phyloP scores from a whole-genome alignment of 2,797 vertebrate genomes.

The Cercopithecus diana region DNA sequence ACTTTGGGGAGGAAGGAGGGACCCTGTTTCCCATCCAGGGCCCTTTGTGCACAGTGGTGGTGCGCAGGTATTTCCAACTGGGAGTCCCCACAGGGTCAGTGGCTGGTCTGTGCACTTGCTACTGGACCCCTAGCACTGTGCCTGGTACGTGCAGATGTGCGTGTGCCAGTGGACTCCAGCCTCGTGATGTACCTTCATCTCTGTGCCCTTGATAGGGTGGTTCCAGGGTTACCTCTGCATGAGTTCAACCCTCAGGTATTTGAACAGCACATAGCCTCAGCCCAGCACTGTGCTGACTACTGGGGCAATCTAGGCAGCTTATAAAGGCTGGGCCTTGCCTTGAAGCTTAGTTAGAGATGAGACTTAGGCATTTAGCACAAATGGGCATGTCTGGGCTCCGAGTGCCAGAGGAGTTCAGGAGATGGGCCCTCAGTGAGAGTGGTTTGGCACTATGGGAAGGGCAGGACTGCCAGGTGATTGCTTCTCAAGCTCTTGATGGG shows the following conservation, averaged over 20 bases:
- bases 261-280: background rate
- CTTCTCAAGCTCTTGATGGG: background rate
- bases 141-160: background rate
- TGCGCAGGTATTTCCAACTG: background rate
- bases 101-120: background rate
- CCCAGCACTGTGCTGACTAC: background rate
- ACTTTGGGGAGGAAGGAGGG: background rate
- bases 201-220: background rate
- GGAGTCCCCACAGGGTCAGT: background rate
- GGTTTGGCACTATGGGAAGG: background rate
- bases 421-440: background rate
- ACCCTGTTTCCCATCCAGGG: background rate
- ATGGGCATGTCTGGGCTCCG: background rate
- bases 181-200: background rate
- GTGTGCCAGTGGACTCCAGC: background rate
- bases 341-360: background rate
- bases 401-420: background rate
- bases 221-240: background rate
- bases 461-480: background rate
- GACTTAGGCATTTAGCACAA: background rate
- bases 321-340: background rate
- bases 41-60: background rate
- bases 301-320: background rate
- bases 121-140: background rate
- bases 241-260: background rate